Conservation (phyloP, 2,113 vertebrate genomes). For the Sylvia atricapilla region DNA sequence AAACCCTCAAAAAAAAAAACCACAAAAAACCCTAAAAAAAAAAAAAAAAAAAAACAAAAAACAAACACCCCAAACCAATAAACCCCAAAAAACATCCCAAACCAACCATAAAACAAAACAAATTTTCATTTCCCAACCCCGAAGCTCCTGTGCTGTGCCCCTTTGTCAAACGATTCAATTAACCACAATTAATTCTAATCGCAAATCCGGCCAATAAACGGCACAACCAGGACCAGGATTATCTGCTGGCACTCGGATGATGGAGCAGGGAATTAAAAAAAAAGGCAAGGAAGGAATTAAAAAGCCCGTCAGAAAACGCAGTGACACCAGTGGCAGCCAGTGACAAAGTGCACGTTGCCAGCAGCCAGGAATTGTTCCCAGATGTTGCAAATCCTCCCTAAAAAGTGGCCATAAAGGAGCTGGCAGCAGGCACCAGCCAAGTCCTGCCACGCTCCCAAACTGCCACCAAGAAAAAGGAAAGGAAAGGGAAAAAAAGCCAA, state of each 20-base stretch:
- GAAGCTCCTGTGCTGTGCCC: not conserved
- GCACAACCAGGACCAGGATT: not conserved
- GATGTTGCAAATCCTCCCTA: conserved; percentile 12
- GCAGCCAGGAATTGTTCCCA: conserved; percentile 25
- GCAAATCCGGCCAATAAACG: too few species aligned
- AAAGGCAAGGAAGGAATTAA: too few species aligned
- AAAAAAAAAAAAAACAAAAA: too few species aligned
- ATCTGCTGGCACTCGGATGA: not conserved
- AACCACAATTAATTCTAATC: not conserved
- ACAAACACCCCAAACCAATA: too few species aligned
- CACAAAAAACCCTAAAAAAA: too few species aligned
- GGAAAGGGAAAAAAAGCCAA: too few species aligned
- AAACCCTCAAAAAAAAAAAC: too few species aligned
- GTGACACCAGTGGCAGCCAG: conserved; percentile 49
- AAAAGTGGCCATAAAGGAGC: not conserved
- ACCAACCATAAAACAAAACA: too few species aligned
- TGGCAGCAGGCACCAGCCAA: not conserved
- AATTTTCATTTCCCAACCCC: too few species aligned
- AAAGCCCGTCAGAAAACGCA: not conserved
- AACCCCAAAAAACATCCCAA: too few species aligned
- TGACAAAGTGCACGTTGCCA: not conserved
- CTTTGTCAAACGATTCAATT: not conserved
- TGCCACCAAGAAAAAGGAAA: too few species aligned
- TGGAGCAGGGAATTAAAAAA: not conserved
- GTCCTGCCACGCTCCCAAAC: not conserved